These are phyloP conservation scores for Glyphotaelius pellucidus DNA, from an alignment of 2,888 invertebrate species.

Conservation along the genomic window DNA sequence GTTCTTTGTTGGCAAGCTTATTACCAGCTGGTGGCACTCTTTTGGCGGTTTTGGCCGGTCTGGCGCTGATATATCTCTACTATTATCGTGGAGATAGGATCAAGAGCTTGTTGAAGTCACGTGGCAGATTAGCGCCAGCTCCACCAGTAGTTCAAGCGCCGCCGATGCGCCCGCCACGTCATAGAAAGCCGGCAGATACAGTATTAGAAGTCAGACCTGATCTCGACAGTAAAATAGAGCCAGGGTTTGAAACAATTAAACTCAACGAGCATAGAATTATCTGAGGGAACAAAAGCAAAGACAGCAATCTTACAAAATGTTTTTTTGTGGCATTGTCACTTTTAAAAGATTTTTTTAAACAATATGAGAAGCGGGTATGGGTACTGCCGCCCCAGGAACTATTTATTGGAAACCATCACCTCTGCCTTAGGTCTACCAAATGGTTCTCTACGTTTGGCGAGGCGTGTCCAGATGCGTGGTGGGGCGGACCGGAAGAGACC, in stretches of 20 bases:
- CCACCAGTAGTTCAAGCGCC: conserved; percentile 72
- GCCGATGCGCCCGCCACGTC: conserved; percentile 71
- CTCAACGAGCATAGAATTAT: conserved; percentile 70
- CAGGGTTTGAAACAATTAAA: conserved; percentile 76
- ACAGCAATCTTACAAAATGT: background rate
- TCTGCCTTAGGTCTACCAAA: too few species aligned
- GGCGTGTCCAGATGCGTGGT: too few species aligned
- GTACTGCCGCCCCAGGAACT: too few species aligned
- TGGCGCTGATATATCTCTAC: conserved; percentile 85
- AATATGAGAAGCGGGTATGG: too few species aligned
- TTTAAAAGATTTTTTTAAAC: background rate
- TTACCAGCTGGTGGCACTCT: conserved; percentile 82
- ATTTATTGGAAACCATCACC: too few species aligned
- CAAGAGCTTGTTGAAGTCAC: conserved; percentile 79
- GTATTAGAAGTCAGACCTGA: conserved; percentile 67
- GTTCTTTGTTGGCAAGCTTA: conserved; percentile 76
- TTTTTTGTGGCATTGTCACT: background rate
- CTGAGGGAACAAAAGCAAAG: background rate
- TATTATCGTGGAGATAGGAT: conserved; percentile 86
- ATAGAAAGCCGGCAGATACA: conserved; percentile 68
- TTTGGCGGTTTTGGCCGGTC: conserved; percentile 80
- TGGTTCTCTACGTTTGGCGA: too few species aligned
- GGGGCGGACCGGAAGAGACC: too few species aligned
- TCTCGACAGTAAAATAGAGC: conserved; percentile 72
- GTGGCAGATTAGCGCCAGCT: conserved; percentile 70